A percentile compares a stretch with the other conserved stretches of the same genome.
Evolutionary conservation across 2,113 vertebrate species (phyloP).

Genomic region (Thalassoma bifasciatum): DNA sequence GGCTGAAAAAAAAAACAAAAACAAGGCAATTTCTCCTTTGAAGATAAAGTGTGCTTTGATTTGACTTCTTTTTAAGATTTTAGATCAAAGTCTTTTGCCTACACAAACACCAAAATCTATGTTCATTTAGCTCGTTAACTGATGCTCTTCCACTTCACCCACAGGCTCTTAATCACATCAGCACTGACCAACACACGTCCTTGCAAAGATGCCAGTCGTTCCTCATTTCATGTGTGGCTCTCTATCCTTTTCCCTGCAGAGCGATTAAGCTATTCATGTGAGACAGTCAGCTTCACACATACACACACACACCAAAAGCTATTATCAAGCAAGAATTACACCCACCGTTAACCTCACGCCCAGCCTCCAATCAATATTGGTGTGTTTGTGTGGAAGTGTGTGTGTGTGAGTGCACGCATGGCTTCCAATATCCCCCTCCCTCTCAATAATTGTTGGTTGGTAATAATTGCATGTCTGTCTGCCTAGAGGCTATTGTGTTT

Average conservation of each 20-base stretch:
- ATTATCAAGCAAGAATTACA: conserved; percentile 80
- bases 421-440: conserved; percentile 64
- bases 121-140: conserved; percentile 1
- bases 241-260: conserved; percentile 70
- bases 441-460: conserved; percentile 72
- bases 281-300: conserved; percentile 75
- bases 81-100: not conserved
- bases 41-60: not conserved
- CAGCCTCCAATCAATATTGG: conserved; percentile 72
- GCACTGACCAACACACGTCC: conserved; percentile 40
- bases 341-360: conserved; percentile 74
- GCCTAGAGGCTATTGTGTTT: conserved; percentile 70
- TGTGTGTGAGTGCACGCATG: conserved; percentile 18
- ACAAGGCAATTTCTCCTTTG: conserved; percentile 7
- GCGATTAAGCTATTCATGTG: conserved; percentile 76
- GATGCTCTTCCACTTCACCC: conserved; percentile 27
- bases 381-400: conserved; percentile 17
- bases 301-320: conserved; percentile 44
- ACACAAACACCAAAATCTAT: not conserved
- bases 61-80: not conserved
- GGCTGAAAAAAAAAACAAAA: conserved; percentile 75
- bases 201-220: conserved; percentile 48
- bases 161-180: conserved; percentile 44
- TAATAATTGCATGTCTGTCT: conserved; percentile 73
- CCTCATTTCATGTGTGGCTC: conserved; percentile 68